Evolutionary conservation across 2,888 invertebrate genomes (phyloP), one percentile per base, ranked within the genome.

Genomic region (Dynastes hyllus): DNA sequence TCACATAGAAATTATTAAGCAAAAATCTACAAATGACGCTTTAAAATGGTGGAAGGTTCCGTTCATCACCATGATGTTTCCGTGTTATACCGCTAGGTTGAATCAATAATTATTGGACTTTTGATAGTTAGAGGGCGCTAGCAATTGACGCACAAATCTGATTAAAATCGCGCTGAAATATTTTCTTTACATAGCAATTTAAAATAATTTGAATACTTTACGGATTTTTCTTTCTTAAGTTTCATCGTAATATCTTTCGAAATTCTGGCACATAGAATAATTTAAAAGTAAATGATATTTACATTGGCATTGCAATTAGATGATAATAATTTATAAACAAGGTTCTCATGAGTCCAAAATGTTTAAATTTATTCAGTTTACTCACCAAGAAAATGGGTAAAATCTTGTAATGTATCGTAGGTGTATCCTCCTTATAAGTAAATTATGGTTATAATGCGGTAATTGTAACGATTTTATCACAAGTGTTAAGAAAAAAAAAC

Each of bases 41-140:
- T 73, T 78, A 86, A 85, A 85, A 86, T 87, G 87, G 87, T 87
- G 86, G 86, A 85, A 86, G 86, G 86, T 86, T 87, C 85, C 83
- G 87, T 86, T 87, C 83, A 69, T 45, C 32, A n/a, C 53, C 37
- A 6, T n/a, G 22, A 63, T 78, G 63, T 61, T 81, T 81, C 65
- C 55, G 65, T 78, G 16, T 81, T 69, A 78, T 69, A 27, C 81
- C 82, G 82, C 79, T 77, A 83, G 82, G 77, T 69, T 70, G 79
- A 81, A 84, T 84, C 83, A 50, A 83, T 83, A 83, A 69, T 78
- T 40, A 51, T 79, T 78, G 1, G 2, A 61, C 80, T 32, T 29
- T 27, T 51, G 8, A 37, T 27, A 40, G 37, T 58, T 53, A 82
- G 83, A 81, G 77, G 81, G 80, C 80, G 65, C 77, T 8, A 71